These are phyloP conservation scores for Chelmon rostratus DNA, from an alignment of 2,797 vertebrate species.

Conservation along the genomic window DNA sequence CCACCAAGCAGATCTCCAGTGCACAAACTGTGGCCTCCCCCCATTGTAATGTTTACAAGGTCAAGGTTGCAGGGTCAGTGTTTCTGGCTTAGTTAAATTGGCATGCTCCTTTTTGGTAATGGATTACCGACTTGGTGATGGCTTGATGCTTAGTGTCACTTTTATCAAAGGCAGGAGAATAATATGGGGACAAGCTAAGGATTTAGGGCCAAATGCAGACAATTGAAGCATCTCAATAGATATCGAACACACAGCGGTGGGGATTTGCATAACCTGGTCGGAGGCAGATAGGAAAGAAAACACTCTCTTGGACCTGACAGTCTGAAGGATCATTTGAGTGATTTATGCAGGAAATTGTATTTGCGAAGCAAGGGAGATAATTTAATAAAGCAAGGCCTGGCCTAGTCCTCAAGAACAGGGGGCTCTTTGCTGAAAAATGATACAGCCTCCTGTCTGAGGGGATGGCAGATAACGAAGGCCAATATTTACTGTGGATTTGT, in stretches of 20 bases:
- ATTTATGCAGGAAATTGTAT: constrained; percentile 89
- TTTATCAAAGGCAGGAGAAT: constrained; percentile 82
- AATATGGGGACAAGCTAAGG: constrained; percentile 76
- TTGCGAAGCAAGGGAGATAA: constrained; percentile 86
- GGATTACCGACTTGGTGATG: constrained; percentile 82
- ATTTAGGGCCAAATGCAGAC: constrained; percentile 80
- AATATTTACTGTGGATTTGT: constrained; percentile 84
- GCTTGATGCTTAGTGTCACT: constrained; percentile 82
- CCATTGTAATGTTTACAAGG: constrained; percentile 83
- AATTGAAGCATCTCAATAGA: constrained; percentile 82
- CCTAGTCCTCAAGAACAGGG: constrained; percentile 80
- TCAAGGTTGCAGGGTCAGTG: constrained; percentile 85
- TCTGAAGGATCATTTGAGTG: constrained; percentile 87
- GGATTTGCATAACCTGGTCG: constrained; percentile 85
- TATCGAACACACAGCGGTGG: constrained; percentile 75
- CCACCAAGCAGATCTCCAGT: constrained; percentile 71
- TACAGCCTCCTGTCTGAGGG: constrained; percentile 76
- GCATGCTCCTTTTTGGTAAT: constrained; percentile 78
- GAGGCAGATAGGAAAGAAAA: constrained; percentile 84
- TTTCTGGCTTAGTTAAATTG: constrained; percentile 84
- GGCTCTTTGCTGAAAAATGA: constrained; percentile 85
- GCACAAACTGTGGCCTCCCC: constrained; percentile 71
- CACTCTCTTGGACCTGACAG: constrained; percentile 82
- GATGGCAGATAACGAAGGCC: constrained; percentile 81
- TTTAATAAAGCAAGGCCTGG: constrained; percentile 86